phyloP scores from a whole-genome alignment of 2,113 vertebrate genomes.

The Phasianus colchicus region DNA sequence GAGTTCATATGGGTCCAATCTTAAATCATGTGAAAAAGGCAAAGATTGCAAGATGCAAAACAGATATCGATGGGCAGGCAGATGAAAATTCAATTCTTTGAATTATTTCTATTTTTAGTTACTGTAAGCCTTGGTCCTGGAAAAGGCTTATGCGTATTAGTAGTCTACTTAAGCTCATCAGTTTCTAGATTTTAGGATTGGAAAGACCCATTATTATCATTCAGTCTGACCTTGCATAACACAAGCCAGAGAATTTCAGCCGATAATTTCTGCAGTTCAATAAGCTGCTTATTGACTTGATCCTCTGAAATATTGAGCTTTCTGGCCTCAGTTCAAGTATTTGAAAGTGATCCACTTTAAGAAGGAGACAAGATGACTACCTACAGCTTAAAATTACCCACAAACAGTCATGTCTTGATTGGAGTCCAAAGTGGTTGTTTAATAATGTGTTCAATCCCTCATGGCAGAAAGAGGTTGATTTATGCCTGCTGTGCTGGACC shows the following conservation, averaged over 20 bases:
- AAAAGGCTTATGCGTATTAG: neutral
- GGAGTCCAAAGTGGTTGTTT: neutral
- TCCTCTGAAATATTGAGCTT: conserved; percentile 16
- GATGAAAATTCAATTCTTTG: neutral
- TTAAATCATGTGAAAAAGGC: neutral
- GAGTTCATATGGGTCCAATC: neutral
- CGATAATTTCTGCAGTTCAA: neutral
- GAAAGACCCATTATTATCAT: neutral
- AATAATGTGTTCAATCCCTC: neutral
- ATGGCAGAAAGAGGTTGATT: neutral
- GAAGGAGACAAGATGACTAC: neutral
- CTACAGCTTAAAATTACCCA: neutral
- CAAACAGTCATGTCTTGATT: neutral
- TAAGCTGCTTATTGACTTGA: neutral
- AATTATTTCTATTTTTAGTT: neutral
- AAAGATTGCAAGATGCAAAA: neutral
- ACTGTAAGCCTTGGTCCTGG: neutral
- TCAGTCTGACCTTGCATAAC: neutral
- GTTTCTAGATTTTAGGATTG: neutral
- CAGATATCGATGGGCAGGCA: neutral
- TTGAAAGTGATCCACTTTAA: neutral
- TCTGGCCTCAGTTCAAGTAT: neutral
- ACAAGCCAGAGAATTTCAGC: neutral
- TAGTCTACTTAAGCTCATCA: neutral
- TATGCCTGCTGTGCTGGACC: neutral